Base-by-base conservation (phyloP, 2,797 vertebrate species). In the Acanthiza pusilla region DNA sequence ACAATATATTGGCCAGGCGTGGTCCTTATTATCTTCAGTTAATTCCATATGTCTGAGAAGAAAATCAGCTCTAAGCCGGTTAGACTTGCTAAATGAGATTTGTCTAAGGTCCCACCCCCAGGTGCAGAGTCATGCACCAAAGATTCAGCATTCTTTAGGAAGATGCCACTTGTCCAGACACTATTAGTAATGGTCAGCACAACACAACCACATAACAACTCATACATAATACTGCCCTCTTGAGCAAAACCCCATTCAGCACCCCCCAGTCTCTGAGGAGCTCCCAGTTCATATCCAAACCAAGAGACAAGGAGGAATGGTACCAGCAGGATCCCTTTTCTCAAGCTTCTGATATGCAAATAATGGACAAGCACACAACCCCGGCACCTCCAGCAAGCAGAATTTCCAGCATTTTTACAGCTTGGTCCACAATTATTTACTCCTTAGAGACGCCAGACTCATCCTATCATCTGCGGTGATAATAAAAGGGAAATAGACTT, bases 41-140 rank as follows among this genome's bases (percentile, higher is more conserved):
- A 96, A 96, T 87, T 86, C 91, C 17, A 0, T n/a, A 45, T 66
- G 91, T 93, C 96, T 96, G 95, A 97, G 91, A 89, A 93, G 71
- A 82, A 90, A 94, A 95, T 85, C 77, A 65, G 57, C 63, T 68
- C 67, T 94, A 94, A 96, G 65, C 95, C 0, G 4, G 94, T 87
- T 79, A 91, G 65, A 93, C 65, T 85, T 54, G 76, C 71, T 80
- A 77, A 87, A 82, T 61, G 16, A 83, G 88, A 82, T 72, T 65
- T 85, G 42, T 54, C 22, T 43, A n/a, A 67, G n/a, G 77, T 38
- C 26, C 48, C 70, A 76, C 55, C 42, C 54, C 30, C 34, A 47
- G 26, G 20, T 16, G 42, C 73, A 88, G 43, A 40, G 58, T 47
- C 55, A 66, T 14, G 58, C 32, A 58, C 70, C 66, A 70, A 42